phyloP scores from a whole-genome alignment of 2,888 invertebrate species.

The Folsomia manolachei region DNA sequence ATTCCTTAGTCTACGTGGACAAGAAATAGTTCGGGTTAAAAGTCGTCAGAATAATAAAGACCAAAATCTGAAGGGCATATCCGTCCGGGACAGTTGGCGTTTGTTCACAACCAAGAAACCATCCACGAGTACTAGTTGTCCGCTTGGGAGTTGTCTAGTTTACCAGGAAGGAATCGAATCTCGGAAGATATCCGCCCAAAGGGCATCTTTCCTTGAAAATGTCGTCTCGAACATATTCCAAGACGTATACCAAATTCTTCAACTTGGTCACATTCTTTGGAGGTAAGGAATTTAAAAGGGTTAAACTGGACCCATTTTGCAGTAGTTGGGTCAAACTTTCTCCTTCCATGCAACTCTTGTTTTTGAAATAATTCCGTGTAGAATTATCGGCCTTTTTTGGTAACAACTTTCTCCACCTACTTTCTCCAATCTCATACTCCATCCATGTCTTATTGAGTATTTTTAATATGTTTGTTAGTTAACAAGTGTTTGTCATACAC shows the following conservation, averaged over 20 bases:
- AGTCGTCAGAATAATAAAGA: background rate
- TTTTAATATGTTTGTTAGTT: background rate
- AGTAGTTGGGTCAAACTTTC: no score
- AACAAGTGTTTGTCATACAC: background rate
- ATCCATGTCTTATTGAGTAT: background rate
- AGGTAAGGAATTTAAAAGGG: no score
- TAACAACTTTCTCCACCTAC: background rate
- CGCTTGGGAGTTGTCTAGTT: no score
- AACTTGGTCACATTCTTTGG: constrained; percentile 43
- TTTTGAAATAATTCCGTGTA: background rate
- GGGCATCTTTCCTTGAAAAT: constrained; percentile 11
- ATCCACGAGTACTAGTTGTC: no score
- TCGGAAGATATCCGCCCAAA: no score
- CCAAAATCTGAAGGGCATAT: no score
- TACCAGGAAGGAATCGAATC: no score
- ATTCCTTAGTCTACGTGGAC: constrained; percentile 9
- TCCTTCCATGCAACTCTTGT: no score
- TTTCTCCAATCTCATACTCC: background rate
- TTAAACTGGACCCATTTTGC: no score
- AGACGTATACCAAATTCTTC: constrained; percentile 47
- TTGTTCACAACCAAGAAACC: no score
- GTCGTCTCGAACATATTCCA: constrained; percentile 34
- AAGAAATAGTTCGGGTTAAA: background rate
- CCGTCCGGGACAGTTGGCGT: no score
- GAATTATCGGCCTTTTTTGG: background rate